Percentiles rank a stretch among this genome's conserved stretches.
Conservation (phyloP, 2,797 vertebrate genomes). For the Trachurus trachurus region DNA sequence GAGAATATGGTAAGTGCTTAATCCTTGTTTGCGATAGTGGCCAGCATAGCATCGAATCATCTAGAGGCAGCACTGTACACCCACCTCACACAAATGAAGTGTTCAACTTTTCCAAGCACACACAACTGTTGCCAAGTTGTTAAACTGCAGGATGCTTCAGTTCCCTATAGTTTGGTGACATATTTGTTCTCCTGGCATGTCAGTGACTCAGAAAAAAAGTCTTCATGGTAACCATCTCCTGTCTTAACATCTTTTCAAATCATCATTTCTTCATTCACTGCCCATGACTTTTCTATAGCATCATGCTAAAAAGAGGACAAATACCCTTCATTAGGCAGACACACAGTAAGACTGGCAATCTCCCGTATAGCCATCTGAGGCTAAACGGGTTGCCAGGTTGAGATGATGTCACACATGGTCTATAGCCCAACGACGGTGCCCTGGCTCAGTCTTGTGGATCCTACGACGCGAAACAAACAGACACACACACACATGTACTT, state of each 20-base stretch:
- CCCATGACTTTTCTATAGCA: background rate
- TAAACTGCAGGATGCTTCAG: background rate
- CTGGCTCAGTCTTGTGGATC: slow-evolving; percentile 58
- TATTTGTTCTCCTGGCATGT: background rate
- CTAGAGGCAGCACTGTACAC: background rate
- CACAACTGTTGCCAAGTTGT: slow-evolving; percentile 12
- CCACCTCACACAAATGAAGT: slow-evolving; percentile 7
- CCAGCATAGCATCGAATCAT: background rate
- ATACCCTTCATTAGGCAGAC: slow-evolving; percentile 19
- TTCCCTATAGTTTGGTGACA: background rate
- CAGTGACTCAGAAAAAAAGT: background rate
- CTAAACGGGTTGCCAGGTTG: slow-evolving; percentile 68
- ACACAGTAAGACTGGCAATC: slow-evolving; percentile 54
- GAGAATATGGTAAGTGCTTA: too few relatives aligned
- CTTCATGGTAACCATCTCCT: background rate
- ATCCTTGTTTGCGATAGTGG: background rate
- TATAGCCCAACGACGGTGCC: slow-evolving; percentile 46
- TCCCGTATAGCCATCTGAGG: slow-evolving; percentile 55
- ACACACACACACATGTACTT: slow-evolving; percentile 27
- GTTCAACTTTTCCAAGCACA: slow-evolving; percentile 17
- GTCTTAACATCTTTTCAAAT: background rate
- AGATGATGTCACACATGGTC: slow-evolving; percentile 77
- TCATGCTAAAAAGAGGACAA: slow-evolving; percentile 14
- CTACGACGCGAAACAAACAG: slow-evolving; percentile 32
- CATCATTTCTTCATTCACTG: background rate